Evolutionary conservation across 2,888 invertebrate genomes (phyloP).

Genomic region (Invenusta paracnida): DNA sequence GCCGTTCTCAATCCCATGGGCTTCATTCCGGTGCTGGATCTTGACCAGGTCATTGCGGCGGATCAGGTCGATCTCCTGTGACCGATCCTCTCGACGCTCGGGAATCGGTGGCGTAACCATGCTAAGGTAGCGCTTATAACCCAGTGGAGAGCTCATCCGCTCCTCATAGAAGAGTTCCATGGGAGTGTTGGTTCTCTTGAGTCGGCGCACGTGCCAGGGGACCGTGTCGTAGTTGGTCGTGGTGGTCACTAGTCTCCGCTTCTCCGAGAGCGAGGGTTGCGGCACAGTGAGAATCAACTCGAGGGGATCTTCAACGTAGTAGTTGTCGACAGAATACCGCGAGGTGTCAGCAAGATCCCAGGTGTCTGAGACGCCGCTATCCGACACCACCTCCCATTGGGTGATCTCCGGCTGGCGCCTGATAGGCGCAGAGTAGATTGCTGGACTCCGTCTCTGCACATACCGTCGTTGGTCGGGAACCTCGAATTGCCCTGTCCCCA

Average conservation of each 20-base stretch:
- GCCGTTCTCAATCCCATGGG: not conserved
- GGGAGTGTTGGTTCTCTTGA: not conserved
- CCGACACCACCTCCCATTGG: not conserved
- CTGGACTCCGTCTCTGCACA: not conserved
- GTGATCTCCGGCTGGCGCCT: not conserved
- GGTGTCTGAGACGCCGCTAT: not conserved
- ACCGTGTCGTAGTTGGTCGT: not conserved
- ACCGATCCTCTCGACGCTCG: not conserved
- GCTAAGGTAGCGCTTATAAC: not conserved
- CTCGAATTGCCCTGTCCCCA: not conserved
- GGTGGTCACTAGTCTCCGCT: too few relatives aligned
- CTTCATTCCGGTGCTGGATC: not conserved
- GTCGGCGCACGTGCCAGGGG: not conserved
- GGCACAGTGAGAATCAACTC: not conserved
- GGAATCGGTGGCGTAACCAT: not conserved
- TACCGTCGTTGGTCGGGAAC: not conserved
- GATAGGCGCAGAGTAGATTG: too few relatives aligned
- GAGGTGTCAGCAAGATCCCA: not conserved
- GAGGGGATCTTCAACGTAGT: not conserved
- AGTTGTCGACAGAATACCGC: not conserved
- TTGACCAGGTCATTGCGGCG: not conserved
- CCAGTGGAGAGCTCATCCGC: not conserved
- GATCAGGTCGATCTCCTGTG: not conserved
- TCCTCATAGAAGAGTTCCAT: not conserved
- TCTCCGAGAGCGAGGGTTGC: not conserved